Evolutionary conservation across 2,797 vertebrate species (phyloP), one percentile per base, ranked within the genome.

Genomic region (Onychomys arenicola): DNA sequence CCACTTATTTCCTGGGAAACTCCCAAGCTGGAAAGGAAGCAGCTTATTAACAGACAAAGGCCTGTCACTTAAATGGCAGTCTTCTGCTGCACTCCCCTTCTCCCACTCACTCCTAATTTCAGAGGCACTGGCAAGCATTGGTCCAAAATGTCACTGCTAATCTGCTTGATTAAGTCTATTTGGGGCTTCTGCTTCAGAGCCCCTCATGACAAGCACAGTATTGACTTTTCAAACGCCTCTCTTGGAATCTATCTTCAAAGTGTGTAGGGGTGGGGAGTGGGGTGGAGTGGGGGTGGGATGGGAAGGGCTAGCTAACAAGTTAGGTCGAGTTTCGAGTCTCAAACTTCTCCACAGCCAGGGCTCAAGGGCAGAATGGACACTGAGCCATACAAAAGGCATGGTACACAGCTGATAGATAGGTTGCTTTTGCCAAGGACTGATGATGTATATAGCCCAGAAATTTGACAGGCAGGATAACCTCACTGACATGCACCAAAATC

Each of bases 61-160:
- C 71, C 57, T 77, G 61, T 55, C 52, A 17, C 81, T 71, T 73
- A 90, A 96, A 82, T 63, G 65, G 83, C 73, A 46, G 63, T 69
- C 81, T 90, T 90, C 95, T 65, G 52, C 77, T 52, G 75, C 83
- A 86, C 86, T 40, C 65, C 37, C 34, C 17, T 71, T 95, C 94
- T 92, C 89, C 78, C 57, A 93, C 89, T 82, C 67, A 89, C 82
- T 92, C 83, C 83, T 78, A 63, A 96, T 86, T 93, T 92, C 63
- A 89, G 91, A 89, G 88, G 17, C 88, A 90, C 61, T 57, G 82
- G 61, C 69, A 78, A 95, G 89, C 78, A 86, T 5, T 71, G 91
- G 85, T 94, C 86, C 82, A 89, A 96, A 95, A 97, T 89, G 91
- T 86, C 94, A 95, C n/a, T 27, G n/a, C 49, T 96, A 59, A 97